phyloP scores from a whole-genome alignment of 2,113 vertebrate genomes.

The Eptesicus fuscus region DNA sequence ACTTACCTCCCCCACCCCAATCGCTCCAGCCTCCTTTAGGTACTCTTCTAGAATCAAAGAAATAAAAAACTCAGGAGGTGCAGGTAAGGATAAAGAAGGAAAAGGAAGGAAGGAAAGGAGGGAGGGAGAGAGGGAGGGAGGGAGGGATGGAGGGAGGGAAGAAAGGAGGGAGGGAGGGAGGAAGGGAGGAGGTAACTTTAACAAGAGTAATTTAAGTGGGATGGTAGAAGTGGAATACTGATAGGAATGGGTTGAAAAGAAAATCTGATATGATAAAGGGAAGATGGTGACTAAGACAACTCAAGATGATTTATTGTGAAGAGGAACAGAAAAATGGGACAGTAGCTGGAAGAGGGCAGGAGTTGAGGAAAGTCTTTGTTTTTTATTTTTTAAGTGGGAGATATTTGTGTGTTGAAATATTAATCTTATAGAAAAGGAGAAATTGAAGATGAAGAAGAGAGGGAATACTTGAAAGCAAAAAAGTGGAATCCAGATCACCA shows the following conservation, averaged over 20 bases:
- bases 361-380: neutral
- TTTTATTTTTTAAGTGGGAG: neutral
- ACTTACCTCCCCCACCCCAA: neutral
- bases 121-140: neutral
- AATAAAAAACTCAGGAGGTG: neutral
- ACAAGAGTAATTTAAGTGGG: neutral
- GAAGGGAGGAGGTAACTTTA: neutral
- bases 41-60: neutral
- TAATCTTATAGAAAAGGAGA: neutral
- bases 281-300: neutral
- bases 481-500: neutral
- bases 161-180: neutral
- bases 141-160: too few species aligned
- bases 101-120: too few species aligned
- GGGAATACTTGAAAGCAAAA: neutral
- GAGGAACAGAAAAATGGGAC: neutral
- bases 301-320: neutral
- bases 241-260: neutral
- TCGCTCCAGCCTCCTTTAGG: neutral
- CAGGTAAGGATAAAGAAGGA: neutral
- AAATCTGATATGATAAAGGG: neutral
- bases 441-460: neutral
- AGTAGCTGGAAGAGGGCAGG: neutral
- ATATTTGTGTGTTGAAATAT: neutral
- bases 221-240: neutral